Conservation (phyloP, 2,888 invertebrate species). For the Phortica okadai region DNA sequence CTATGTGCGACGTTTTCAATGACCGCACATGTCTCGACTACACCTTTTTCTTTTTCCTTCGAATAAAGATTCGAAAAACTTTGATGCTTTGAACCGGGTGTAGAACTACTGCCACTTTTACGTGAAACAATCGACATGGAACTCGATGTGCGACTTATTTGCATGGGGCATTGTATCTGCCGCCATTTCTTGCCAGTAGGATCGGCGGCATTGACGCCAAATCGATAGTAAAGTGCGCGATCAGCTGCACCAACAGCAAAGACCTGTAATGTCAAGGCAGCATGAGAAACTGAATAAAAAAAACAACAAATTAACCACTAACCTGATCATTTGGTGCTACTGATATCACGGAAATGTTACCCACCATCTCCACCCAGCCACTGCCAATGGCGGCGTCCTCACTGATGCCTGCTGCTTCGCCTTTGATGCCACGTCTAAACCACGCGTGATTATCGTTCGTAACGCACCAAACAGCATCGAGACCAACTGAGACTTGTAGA, state of each 20-base stretch:
- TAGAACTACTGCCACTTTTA: slow-evolving; percentile 74
- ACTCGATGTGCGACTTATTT: slow-evolving; percentile 89
- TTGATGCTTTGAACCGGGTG: slow-evolving; percentile 82
- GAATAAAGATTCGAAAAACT: slow-evolving; percentile 80
- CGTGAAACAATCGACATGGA: slow-evolving; percentile 83
- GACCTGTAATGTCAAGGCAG: slow-evolving; percentile 54
- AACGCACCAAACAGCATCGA: slow-evolving; percentile 85
- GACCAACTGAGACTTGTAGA: slow-evolving; percentile 88
- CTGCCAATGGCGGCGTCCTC: slow-evolving; percentile 87
- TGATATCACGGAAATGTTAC: slow-evolving; percentile 88
- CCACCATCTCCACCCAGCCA: slow-evolving; percentile 94
- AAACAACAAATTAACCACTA: background rate
- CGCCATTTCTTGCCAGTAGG: slow-evolving; percentile 93
- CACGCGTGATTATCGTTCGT: slow-evolving; percentile 90
- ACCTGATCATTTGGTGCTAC: slow-evolving; percentile 93
- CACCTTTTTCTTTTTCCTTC: slow-evolving; percentile 74
- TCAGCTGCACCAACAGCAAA: slow-evolving; percentile 91
- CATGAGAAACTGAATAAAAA: background rate
- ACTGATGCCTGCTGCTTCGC: slow-evolving; percentile 83
- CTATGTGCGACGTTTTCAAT: slow-evolving; percentile 79
- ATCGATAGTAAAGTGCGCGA: slow-evolving; percentile 87
- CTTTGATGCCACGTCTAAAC: slow-evolving; percentile 87
- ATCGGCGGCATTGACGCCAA: slow-evolving; percentile 85
- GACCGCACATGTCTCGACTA: slow-evolving; percentile 74
- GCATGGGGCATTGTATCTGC: slow-evolving; percentile 86